Evolutionary conservation across 2,797 vertebrate species (phyloP).

Genomic region (Emydoidea blandingii): DNA sequence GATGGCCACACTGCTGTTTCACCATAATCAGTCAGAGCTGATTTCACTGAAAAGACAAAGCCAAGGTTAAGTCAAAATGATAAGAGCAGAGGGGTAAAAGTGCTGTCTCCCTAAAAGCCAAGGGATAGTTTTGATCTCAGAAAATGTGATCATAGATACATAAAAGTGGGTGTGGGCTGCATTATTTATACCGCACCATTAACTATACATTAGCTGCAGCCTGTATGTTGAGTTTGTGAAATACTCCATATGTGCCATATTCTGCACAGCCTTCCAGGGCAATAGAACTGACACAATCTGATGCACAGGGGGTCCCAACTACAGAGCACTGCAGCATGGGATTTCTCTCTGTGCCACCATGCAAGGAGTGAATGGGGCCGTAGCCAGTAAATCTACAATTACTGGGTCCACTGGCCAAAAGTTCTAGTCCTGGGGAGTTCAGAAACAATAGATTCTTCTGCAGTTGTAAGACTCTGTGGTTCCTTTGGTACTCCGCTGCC

Average conservation of each 20-base stretch:
- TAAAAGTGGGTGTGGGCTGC: not conserved
- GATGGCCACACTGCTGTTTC: not conserved
- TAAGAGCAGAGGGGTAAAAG: not conserved
- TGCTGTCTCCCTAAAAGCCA: not conserved
- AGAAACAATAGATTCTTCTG: not conserved
- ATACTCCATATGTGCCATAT: not conserved
- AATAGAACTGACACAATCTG: not conserved
- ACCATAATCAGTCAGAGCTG: not conserved
- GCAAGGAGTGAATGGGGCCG: not conserved
- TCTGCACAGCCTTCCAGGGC: not conserved
- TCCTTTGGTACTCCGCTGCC: not conserved
- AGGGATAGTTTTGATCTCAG: not conserved
- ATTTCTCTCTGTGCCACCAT: not conserved
- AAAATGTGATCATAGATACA: not conserved
- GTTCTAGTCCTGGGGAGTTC: not conserved
- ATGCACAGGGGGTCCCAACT: not conserved
- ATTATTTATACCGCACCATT: not conserved
- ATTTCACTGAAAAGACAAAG: not conserved
- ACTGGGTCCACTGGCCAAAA: not conserved
- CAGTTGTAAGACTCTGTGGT: not conserved
- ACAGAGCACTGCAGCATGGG: not conserved
- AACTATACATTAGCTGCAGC: accelerated
- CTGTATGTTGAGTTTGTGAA: not conserved
- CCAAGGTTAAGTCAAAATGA: not conserved
- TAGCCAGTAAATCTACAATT: not conserved